Conservation (phyloP, 1,140 invertebrate genomes). For the Drosophila auraria region DNA sequence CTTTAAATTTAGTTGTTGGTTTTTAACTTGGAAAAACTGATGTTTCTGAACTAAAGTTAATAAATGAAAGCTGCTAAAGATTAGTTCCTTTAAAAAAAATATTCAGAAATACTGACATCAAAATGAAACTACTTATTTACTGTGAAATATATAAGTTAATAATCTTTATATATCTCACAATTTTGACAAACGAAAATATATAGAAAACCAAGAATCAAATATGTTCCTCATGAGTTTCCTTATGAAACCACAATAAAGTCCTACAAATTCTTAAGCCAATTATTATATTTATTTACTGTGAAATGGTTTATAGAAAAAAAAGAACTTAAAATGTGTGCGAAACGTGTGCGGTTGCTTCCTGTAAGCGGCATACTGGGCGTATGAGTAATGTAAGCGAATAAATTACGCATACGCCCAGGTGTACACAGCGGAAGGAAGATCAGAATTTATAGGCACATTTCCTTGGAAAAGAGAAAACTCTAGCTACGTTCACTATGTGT, state of each 20-base stretch:
- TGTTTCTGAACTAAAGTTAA: not conserved
- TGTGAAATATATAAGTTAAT: not conserved
- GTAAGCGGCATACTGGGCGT: conserved; percentile 28
- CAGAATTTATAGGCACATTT: conserved; percentile 14
- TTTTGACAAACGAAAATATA: too few relatives aligned
- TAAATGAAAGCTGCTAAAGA: not conserved
- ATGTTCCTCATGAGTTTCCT: not conserved
- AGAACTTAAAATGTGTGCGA: not conserved
- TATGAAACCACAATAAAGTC: not conserved
- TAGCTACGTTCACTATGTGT: not conserved
- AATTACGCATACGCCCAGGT: conserved; percentile 55
- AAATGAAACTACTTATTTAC: not conserved
- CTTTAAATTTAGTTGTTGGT: not conserved
- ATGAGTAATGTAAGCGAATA: conserved; percentile 43
- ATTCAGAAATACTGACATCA: too few relatives aligned
- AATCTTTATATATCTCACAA: not conserved
- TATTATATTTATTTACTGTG: not conserved
- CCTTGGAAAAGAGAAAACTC: not conserved
- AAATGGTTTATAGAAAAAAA: not conserved
- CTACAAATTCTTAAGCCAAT: not conserved
- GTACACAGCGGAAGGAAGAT: conserved; percentile 9
- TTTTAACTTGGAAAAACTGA: not conserved
- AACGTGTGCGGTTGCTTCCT: conserved; percentile 35
- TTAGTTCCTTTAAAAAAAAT: not conserved
- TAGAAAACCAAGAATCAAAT: not conserved